These are phyloP conservation scores for Heliconius congener DNA, from an alignment of 1,140 invertebrate genomes.

Conservation along the genomic window DNA sequence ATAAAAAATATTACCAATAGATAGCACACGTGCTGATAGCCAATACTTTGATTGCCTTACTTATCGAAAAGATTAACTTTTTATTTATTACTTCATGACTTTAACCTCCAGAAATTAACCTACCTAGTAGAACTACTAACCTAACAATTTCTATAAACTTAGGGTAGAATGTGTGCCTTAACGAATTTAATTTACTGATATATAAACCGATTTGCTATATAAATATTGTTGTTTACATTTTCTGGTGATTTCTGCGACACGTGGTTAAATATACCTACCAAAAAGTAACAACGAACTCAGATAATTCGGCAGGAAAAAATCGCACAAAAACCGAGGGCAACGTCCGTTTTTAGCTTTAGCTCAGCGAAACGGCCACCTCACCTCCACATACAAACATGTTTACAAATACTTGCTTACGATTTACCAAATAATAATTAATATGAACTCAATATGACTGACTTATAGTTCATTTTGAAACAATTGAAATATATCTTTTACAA, in stretches of 20 bases:
- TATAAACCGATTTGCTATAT: conserved; percentile 16
- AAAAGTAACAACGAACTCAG: conserved; percentile 43
- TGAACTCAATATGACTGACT: conserved; percentile 8
- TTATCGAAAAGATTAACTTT: too few relatives aligned
- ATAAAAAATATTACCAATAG: neutral
- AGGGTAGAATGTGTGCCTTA: too few relatives aligned
- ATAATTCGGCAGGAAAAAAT: conserved; percentile 49
- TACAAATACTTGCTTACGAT: conserved; percentile 55
- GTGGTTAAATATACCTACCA: conserved; percentile 19
- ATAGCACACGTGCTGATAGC: neutral
- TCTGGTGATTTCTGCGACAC: conserved; percentile 17
- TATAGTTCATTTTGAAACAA: conserved; percentile 18
- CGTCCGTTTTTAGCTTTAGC: conserved; percentile 73
- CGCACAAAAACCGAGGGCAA: conserved; percentile 65
- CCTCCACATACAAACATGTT: conserved; percentile 50
- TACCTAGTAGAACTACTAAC: too few relatives aligned
- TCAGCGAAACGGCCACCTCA: conserved; percentile 61
- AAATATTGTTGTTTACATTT: conserved; percentile 19
- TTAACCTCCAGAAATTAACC: too few relatives aligned
- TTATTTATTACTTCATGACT: too few relatives aligned
- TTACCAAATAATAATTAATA: conserved; percentile 17
- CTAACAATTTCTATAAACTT: too few relatives aligned
- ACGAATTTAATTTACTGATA: too few relatives aligned
- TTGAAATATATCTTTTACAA: neutral
- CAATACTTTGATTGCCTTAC: neutral